phyloP scores from a whole-genome alignment of 2,797 vertebrate genomes.

The Brachyrhaphis roseni region DNA sequence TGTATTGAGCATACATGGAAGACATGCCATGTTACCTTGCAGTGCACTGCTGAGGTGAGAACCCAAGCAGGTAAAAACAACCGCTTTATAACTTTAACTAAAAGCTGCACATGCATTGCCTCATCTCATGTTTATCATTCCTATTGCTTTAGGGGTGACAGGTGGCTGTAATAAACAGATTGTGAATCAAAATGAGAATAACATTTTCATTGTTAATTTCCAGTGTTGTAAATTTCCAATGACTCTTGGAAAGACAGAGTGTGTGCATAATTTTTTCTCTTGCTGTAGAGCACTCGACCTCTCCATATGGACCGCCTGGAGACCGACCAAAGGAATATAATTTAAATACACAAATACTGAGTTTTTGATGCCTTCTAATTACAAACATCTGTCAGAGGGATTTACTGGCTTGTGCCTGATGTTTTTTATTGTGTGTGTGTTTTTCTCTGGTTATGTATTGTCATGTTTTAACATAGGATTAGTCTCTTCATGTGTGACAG shows the following conservation, averaged over 20 bases:
- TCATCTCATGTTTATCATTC: constrained; percentile 47
- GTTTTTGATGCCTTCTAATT: constrained; percentile 61
- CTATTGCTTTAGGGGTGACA: constrained; percentile 52
- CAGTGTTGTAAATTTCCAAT: constrained; percentile 29
- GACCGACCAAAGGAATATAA: constrained; percentile 47
- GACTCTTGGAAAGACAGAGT: constrained; percentile 24
- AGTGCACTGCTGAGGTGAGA: constrained; percentile 6
- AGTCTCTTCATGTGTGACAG: constrained; percentile 35
- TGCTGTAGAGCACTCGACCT: constrained; percentile 56
- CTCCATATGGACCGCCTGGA: constrained; percentile 64
- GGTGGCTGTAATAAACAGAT: constrained; percentile 70
- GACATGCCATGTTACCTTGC: constrained; percentile 16
- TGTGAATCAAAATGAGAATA: constrained; percentile 69
- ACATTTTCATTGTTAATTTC: constrained; percentile 5
- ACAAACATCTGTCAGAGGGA: constrained; percentile 60
- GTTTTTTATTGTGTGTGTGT: neutral
- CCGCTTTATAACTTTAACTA: constrained; percentile 34
- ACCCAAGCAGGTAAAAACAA: constrained; percentile 27
- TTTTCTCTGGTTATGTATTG: constrained; percentile 4
- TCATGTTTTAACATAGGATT: constrained; percentile 31
- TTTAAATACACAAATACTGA: constrained; percentile 52
- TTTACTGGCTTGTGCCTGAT: constrained; percentile 30
- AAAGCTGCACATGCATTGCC: constrained; percentile 41
- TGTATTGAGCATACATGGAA: neutral
- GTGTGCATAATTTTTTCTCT: constrained; percentile 30